These are phyloP conservation scores for Varanus salvator DNA, from an alignment of 2,113 vertebrate genomes.

Conservation along the genomic window DNA sequence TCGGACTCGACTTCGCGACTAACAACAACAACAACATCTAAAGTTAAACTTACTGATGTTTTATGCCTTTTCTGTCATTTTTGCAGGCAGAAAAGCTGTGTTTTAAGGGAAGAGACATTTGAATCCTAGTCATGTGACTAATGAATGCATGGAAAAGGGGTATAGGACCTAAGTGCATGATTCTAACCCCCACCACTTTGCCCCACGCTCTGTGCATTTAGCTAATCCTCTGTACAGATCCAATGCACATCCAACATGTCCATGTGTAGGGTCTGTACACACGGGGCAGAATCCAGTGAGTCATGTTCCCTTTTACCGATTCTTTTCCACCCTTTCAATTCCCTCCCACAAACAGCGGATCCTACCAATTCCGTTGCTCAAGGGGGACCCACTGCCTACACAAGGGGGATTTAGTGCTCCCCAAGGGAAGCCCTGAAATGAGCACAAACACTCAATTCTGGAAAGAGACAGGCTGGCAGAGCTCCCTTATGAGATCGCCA, in stretches of 20 bases:
- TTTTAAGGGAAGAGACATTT: conserved; percentile 23
- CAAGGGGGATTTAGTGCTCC: no score
- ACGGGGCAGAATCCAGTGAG: not conserved
- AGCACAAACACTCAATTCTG: no score
- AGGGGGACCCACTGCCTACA: no score
- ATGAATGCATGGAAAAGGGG: not conserved
- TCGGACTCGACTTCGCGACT: no score
- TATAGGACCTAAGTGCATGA: not conserved
- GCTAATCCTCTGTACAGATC: not conserved
- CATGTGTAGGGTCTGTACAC: not conserved
- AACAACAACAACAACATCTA: no score
- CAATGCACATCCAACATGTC: not conserved
- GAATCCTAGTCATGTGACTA: not conserved
- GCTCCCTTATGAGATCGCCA: no score
- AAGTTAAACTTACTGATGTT: conserved; percentile 8
- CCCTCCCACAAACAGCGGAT: no score
- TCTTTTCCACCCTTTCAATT: not conserved
- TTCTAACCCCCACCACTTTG: not conserved
- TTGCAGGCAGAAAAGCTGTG: conserved; percentile 2
- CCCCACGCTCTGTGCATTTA: not conserved
- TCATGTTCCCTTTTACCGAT: no score
- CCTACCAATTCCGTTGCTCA: no score
- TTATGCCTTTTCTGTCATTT: conserved; percentile 27
- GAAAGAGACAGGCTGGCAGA: no score
- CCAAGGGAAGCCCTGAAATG: no score